These are phyloP conservation scores for Chlamydotis undulata DNA, from an alignment of 2,113 vertebrate genomes.

Conservation along the genomic window DNA sequence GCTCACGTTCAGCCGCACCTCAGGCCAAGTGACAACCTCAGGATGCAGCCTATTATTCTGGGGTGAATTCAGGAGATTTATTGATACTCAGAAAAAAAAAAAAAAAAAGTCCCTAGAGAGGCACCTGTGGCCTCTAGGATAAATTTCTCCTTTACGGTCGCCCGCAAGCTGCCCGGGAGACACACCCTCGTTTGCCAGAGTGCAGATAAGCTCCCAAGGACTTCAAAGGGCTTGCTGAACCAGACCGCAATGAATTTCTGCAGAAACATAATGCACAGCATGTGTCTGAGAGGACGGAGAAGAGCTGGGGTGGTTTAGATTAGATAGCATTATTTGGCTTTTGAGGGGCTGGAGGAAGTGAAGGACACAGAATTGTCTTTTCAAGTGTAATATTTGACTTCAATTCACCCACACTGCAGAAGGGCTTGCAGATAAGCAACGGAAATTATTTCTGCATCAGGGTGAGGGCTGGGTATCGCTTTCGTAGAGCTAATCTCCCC, in stretches of 20 bases:
- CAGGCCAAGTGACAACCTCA: not conserved
- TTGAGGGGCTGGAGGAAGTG: constrained; percentile 18
- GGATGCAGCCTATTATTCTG: not conserved
- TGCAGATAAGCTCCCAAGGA: constrained; percentile 51
- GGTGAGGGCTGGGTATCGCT: not conserved
- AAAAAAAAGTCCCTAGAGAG: not conserved
- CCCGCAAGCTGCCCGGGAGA: not conserved
- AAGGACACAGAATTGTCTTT: constrained; percentile 48
- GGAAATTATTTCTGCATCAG: not conserved
- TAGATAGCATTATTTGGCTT: constrained; percentile 62
- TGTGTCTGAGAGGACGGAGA: constrained; percentile 35
- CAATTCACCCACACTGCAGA: not conserved
- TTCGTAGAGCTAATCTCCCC: not conserved
- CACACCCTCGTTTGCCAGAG: constrained; percentile 49
- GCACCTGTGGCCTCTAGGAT: constrained; percentile 35
- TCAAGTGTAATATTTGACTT: constrained; percentile 42
- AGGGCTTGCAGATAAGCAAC: not conserved
- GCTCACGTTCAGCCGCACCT: not conserved
- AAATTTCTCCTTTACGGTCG: constrained; percentile 18
- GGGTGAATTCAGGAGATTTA: not conserved
- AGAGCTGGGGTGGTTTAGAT: constrained; percentile 61
- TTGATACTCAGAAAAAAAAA: not conserved
- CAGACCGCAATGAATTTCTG: constrained; percentile 36
- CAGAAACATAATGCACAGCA: constrained; percentile 27
- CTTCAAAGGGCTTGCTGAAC: constrained; percentile 66